Percentiles rank a stretch among this genome's conserved stretches.
Conservation (phyloP, 1,140 invertebrate genomes). For the Drosophila tani region DNA sequence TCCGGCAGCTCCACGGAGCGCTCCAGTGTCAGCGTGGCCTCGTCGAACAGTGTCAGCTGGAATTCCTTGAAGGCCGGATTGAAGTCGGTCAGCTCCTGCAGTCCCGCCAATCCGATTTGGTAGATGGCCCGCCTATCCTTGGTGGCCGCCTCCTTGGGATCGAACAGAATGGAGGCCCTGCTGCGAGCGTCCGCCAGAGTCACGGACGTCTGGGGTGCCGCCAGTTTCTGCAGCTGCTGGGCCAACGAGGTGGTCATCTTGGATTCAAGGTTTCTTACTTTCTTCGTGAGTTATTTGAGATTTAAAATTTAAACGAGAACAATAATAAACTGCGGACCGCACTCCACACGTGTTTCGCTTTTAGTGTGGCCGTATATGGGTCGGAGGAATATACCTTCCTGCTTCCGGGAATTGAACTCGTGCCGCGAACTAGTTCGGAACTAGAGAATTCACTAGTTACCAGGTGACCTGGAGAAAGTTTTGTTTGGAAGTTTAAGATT, state of each 20-base stretch:
- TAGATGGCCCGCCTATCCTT: constrained; percentile 93
- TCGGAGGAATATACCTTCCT: background rate
- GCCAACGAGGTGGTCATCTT: constrained; percentile 90
- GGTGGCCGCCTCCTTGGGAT: constrained; percentile 94
- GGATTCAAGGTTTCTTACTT: background rate
- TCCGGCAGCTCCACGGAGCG: constrained; percentile 91
- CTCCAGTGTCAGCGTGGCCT: constrained; percentile 90
- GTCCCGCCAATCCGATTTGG: constrained; percentile 93
- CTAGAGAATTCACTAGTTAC: no score
- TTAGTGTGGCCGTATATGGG: background rate
- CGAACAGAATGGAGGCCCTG: constrained; percentile 93
- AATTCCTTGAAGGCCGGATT: constrained; percentile 91
- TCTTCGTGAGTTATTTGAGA: background rate
- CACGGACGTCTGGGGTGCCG: constrained; percentile 91
- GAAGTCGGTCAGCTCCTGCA: constrained; percentile 92
- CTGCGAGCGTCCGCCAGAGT: constrained; percentile 89
- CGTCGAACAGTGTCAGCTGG: constrained; percentile 91
- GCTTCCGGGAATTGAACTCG: no score
- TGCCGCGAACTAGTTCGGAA: no score
- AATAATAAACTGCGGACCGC: constrained; percentile 22
- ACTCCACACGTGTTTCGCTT: constrained; percentile 39
- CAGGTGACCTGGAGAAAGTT: no score
- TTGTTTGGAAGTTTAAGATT: no score
- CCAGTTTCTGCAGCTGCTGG: constrained; percentile 92
- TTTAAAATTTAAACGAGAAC: background rate